Evolutionary conservation across 2,797 vertebrate species (phyloP).

Genomic region (Silurus lanzhouensis): DNA sequence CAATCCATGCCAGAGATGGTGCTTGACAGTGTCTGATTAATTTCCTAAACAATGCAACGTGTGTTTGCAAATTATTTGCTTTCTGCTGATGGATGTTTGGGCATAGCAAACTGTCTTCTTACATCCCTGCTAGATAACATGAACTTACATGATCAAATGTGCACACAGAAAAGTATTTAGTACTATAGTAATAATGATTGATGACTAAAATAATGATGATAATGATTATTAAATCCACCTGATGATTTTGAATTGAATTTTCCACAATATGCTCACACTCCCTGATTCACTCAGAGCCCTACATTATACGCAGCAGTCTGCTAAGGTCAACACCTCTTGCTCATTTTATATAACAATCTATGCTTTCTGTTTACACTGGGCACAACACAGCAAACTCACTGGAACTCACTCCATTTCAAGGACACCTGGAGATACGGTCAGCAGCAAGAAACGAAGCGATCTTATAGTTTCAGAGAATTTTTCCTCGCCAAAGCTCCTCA

Average conservation of each 20-base stretch:
- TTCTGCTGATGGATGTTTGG: background rate
- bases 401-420: background rate
- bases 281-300: background rate
- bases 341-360: slow-evolving; percentile 8
- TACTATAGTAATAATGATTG: background rate
- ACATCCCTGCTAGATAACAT: background rate
- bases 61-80: too few species aligned
- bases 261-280: too few species aligned
- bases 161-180: background rate
- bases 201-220: too few species aligned
- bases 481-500: too few species aligned
- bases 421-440: background rate
- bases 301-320: background rate
- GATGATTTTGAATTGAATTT: background rate
- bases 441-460: background rate
- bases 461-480: background rate
- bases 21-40: background rate
- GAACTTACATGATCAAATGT: background rate
- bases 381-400: background rate
- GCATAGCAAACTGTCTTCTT: background rate
- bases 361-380: slow-evolving; percentile 15
- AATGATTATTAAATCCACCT: too few species aligned
- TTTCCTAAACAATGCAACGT: background rate
- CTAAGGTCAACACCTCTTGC: background rate
- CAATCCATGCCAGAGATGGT: background rate